phyloP scores from a whole-genome alignment of 64 coral and sea anemone species.

The Pachyseris speciosa region DNA sequence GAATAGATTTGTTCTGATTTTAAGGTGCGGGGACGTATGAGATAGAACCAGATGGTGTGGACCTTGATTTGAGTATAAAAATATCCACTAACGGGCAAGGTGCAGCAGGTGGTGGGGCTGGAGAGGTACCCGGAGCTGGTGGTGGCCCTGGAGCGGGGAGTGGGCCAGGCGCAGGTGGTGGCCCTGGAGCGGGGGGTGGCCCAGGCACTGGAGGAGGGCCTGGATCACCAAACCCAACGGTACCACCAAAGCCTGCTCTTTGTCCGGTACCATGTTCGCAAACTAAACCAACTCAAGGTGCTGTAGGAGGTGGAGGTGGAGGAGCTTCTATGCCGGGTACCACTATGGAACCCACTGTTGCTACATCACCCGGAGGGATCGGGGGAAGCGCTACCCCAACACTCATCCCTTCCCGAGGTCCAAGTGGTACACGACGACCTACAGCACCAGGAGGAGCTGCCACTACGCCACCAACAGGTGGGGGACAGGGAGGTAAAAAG shows the following conservation, averaged over 20 bases:
- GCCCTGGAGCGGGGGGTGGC: not conserved
- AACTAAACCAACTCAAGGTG: not conserved
- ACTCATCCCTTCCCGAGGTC: not conserved
- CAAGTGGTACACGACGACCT: not conserved
- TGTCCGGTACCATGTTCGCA: not conserved
- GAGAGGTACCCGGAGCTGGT: not conserved
- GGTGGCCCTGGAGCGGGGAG: not conserved
- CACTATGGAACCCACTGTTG: not conserved
- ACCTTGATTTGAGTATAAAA: constrained; percentile 41
- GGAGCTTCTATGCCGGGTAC: not conserved
- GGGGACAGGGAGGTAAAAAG: constrained; percentile 2
- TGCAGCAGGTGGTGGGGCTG: not conserved
- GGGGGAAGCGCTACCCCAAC: not conserved
- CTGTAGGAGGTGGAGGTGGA: not conserved
- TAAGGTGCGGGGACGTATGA: constrained; percentile 55
- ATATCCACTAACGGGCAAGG: not conserved
- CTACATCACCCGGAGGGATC: not conserved
- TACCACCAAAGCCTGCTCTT: not conserved
- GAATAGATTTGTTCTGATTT: not conserved
- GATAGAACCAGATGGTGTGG: constrained; percentile 34
- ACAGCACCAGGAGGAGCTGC: not conserved
- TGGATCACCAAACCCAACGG: not conserved
- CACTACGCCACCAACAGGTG: not conserved
- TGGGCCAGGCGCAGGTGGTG: not conserved
- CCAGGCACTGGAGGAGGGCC: not conserved